Conservation (phyloP, 37 sponge, comb jelly and placozoan species). For the Spongilla lacustris region DNA sequence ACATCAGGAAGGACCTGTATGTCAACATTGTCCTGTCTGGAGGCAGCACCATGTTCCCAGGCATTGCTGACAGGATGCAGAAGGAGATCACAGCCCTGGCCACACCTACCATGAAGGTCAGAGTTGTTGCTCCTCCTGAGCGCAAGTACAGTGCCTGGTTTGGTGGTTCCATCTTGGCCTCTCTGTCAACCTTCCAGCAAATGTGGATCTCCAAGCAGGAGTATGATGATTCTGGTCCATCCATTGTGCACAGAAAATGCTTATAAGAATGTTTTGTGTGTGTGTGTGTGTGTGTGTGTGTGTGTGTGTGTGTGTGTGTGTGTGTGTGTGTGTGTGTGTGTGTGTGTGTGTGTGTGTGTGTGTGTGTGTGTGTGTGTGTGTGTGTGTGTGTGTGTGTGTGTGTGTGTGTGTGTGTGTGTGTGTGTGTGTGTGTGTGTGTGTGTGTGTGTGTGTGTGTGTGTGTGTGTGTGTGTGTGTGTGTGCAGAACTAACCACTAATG, state of each 20-base stretch:
- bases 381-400: too few species aligned
- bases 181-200: constrained; percentile 99
- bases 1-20: constrained; percentile 99
- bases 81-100: constrained; percentile 98
- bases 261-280: constrained; percentile 72
- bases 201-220: constrained; percentile 99
- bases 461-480: too few species aligned
- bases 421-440: too few species aligned
- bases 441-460: too few species aligned
- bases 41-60: constrained; percentile 97
- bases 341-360: too few species aligned
- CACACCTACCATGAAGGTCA: constrained; percentile 98
- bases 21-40: constrained; percentile 98
- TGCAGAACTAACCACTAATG: too few species aligned
- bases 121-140: constrained; percentile 99
- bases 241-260: constrained; percentile 99
- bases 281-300: too few species aligned
- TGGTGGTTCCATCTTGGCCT: constrained; percentile 99
- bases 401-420: too few species aligned
- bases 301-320: too few species aligned
- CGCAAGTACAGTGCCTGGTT: constrained; percentile 99
- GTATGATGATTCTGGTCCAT: constrained; percentile 98
- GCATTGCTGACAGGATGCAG: constrained; percentile 97
- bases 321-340: too few species aligned
- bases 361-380: too few species aligned